Percentiles rank a stretch among this genome's conserved stretches.
Conservation (phyloP, 2,888 invertebrate genomes). For the Cephalotes varians region DNA sequence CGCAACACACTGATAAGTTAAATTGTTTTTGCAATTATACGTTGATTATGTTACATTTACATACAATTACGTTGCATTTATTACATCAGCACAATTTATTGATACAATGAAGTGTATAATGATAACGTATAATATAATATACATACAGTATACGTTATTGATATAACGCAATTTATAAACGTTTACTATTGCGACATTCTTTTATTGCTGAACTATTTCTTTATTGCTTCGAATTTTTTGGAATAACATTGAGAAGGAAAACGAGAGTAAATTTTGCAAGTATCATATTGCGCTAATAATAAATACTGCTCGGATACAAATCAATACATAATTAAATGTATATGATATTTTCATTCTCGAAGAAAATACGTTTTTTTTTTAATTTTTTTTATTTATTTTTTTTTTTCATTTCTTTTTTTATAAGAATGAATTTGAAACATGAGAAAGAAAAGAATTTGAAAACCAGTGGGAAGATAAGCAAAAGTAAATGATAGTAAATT, state of each 20-base stretch:
- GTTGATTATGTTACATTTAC: neutral
- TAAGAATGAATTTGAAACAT: too few species aligned
- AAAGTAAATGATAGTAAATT: neutral
- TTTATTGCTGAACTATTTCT: neutral
- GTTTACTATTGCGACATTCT: neutral
- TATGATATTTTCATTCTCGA: neutral
- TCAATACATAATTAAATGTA: neutral
- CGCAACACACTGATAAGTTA: constrained; percentile 4
- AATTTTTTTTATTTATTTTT: too few species aligned
- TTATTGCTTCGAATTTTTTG: neutral
- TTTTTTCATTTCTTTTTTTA: too few species aligned
- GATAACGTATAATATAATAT: neutral
- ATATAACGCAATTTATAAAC: neutral
- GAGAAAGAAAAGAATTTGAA: neutral
- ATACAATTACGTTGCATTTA: constrained; percentile 14
- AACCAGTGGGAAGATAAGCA: neutral
- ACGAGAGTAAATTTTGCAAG: neutral
- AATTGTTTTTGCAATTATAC: neutral
- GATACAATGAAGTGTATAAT: neutral
- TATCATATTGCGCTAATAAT: neutral
- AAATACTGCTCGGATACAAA: neutral
- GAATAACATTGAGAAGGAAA: neutral
- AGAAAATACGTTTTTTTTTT: neutral
- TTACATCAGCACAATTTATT: neutral
- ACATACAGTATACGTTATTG: neutral